These are phyloP conservation scores for Patella ulyssiponensis DNA, from an alignment of 2,888 invertebrate species.

Conservation along the genomic window DNA sequence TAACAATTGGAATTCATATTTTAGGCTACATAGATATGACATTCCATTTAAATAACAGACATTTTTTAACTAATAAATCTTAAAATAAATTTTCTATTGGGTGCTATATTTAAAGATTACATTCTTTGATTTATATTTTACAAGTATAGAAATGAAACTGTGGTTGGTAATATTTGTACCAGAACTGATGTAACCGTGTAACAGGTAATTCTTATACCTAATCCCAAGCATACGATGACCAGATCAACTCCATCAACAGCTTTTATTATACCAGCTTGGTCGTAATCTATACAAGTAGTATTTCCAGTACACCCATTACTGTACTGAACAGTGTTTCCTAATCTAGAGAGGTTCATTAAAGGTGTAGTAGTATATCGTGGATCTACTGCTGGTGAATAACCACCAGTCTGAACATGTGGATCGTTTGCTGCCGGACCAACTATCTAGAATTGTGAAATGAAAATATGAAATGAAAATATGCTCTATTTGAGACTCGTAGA, in stretches of 20 bases:
- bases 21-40: no score
- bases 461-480: background rate
- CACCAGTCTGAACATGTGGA: slow-evolving; percentile 55
- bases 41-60: no score
- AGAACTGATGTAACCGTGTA: no score
- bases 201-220: slow-evolving; percentile 36
- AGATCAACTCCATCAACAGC: slow-evolving; percentile 48
- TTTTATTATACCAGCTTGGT: slow-evolving; percentile 34
- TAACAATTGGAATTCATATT: background rate
- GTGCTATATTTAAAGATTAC: no score
- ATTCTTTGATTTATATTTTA: no score
- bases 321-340: slow-evolving; percentile 44
- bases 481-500: no score
- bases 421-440: slow-evolving; percentile 67
- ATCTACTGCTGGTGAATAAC: slow-evolving; percentile 54
- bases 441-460: slow-evolving; percentile 45
- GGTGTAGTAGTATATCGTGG: slow-evolving; percentile 52
- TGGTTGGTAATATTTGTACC: no score
- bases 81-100: no score
- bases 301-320: slow-evolving; percentile 53
- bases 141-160: no score
- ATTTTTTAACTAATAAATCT: no score
- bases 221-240: slow-evolving; percentile 62
- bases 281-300: slow-evolving; percentile 51
- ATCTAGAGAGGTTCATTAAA: slow-evolving; percentile 41